phyloP scores from a whole-genome alignment of 2,888 invertebrate genomes.

The Hermodice carunculata region DNA sequence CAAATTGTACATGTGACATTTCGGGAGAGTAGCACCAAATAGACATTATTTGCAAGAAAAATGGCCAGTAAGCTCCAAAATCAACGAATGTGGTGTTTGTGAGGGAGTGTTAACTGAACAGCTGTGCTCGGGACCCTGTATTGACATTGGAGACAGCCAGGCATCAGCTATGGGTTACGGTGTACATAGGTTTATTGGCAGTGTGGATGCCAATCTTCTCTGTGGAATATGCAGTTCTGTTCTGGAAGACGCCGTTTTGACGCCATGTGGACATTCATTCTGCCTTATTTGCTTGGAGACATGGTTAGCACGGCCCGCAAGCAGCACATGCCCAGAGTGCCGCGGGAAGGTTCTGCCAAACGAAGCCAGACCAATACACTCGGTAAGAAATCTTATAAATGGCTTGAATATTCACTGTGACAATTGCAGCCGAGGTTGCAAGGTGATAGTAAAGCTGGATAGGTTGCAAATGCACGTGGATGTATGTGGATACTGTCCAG shows the following conservation, averaged over 20 bases:
- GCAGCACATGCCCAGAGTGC: conserved; percentile 61
- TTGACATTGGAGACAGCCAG: too few relatives aligned
- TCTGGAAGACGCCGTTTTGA: conserved; percentile 61
- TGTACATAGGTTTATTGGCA: conserved; percentile 50
- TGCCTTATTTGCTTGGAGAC: conserved; percentile 58
- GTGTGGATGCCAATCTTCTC: conserved; percentile 62
- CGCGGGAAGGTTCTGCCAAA: conserved; percentile 46
- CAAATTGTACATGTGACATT: too few relatives aligned
- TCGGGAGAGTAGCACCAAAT: too few relatives aligned
- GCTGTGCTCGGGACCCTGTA: too few relatives aligned
- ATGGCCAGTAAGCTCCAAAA: too few relatives aligned
- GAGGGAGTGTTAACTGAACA: too few relatives aligned
- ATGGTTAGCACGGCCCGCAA: conserved; percentile 54
- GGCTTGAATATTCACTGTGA: conserved; percentile 57
- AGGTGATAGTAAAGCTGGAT: conserved; percentile 53
- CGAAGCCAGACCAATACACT: conserved; percentile 55
- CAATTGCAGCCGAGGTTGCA: conserved; percentile 52
- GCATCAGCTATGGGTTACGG: conserved; percentile 54
- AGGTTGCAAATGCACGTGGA: conserved; percentile 46
- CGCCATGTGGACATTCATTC: conserved; percentile 66
- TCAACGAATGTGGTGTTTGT: too few relatives aligned
- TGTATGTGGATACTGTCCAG: conserved; percentile 52
- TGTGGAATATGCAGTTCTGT: conserved; percentile 64
- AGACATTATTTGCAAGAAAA: too few relatives aligned
- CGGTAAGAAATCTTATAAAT: conserved; percentile 60